phyloP scores from a whole-genome alignment of 2,113 vertebrate genomes.

The Bubo scandiacus region DNA sequence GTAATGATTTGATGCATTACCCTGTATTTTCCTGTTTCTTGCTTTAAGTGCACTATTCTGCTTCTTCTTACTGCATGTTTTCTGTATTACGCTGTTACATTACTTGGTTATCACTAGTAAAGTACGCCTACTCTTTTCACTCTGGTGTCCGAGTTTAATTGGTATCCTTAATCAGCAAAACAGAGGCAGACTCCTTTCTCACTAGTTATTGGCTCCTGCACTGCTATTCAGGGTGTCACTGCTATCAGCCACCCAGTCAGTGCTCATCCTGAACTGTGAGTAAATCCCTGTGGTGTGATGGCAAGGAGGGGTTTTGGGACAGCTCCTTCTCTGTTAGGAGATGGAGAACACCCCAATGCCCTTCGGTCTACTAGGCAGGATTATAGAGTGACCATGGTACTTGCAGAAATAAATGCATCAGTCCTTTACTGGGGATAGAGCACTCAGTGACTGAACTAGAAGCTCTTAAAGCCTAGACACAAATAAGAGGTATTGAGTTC shows the following conservation, averaged over 20 bases:
- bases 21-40: too few relatives aligned
- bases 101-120: too few relatives aligned
- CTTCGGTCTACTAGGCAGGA: not conserved
- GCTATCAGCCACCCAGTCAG: not conserved
- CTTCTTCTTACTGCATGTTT: too few relatives aligned
- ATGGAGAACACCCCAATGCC: not conserved
- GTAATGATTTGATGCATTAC: too few relatives aligned
- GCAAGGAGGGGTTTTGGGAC: not conserved
- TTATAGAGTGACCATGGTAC: not conserved
- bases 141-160: too few relatives aligned
- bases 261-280: not conserved
- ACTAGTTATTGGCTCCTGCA: not conserved
- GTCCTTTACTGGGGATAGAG: not conserved
- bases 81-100: too few relatives aligned
- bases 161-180: too few relatives aligned
- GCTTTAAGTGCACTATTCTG: too few relatives aligned
- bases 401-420: not conserved
- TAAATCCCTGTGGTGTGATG: not conserved
- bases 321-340: too few relatives aligned
- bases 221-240: not conserved
- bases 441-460: fast-evolving
- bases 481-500: not conserved
- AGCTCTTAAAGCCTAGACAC: not conserved
- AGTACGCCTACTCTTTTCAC: too few relatives aligned
- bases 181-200: not conserved